Percentiles rank a stretch among this genome's conserved stretches.
phyloP scores from a whole-genome alignment of 2,797 vertebrate species.

The Mormyrus proboscirostris region DNA sequence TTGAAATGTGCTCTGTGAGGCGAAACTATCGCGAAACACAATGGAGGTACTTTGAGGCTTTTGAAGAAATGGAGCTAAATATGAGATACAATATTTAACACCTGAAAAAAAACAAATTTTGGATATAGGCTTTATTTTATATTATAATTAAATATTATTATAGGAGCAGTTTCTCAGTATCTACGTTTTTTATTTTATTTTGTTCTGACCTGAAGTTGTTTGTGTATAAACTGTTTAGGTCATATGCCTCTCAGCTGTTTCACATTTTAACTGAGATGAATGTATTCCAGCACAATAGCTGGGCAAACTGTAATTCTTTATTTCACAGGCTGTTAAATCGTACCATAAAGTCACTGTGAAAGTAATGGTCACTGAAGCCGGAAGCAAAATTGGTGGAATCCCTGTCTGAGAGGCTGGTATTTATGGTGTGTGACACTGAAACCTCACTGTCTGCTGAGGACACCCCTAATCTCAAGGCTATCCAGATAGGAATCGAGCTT shows the following conservation, averaged over 20 bases:
- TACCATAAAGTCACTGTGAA: neutral
- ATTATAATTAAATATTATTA: neutral
- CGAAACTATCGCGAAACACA: neutral
- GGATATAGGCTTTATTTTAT: neutral
- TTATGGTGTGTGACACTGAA: slow-evolving; percentile 7
- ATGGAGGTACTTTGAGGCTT: neutral
- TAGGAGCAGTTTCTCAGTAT: neutral
- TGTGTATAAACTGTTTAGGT: neutral
- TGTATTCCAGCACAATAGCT: neutral
- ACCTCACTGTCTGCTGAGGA: neutral
- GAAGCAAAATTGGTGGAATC: neutral
- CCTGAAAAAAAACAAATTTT: neutral
- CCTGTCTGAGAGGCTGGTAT: neutral
- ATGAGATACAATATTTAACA: neutral
- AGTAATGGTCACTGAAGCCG: neutral
- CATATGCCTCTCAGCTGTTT: neutral
- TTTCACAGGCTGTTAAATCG: slow-evolving; percentile 1
- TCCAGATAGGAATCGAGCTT: neutral
- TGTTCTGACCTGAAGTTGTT: neutral
- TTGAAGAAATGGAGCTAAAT: neutral
- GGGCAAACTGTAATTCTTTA: neutral
- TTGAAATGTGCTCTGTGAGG: neutral
- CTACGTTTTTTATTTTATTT: neutral
- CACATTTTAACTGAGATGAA: neutral
- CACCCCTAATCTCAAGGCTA: neutral